Percentiles rank a stretch among this genome's conserved stretches.
These are phyloP conservation scores for Plecotus auritus DNA, from an alignment of 2,113 vertebrate species.

Conservation along the genomic window DNA sequence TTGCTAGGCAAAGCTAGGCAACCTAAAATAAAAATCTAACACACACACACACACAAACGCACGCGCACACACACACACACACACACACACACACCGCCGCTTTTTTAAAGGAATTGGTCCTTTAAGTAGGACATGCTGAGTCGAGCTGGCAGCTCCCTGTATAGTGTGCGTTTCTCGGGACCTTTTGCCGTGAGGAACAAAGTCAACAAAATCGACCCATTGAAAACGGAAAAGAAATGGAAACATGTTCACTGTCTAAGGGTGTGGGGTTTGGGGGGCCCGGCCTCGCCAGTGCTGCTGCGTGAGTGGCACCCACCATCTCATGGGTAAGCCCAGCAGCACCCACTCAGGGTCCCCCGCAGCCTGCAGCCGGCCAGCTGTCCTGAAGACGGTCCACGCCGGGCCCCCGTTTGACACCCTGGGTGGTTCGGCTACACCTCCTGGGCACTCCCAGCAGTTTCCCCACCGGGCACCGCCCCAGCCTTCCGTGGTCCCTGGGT, in stretches of 20 bases:
- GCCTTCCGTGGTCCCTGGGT: fast-evolving
- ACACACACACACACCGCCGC: too few relatives aligned
- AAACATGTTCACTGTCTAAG: background rate
- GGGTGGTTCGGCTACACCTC: background rate
- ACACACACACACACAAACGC: too few relatives aligned
- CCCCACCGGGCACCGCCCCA: fast-evolving
- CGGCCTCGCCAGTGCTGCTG: fast-evolving
- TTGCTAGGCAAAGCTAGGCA: background rate
- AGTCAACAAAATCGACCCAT: background rate
- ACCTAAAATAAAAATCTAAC: background rate
- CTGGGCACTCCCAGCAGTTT: fast-evolving
- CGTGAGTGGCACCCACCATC: background rate
- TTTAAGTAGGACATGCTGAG: background rate
- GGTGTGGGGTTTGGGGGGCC: background rate
- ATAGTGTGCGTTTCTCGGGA: background rate
- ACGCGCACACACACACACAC: too few relatives aligned
- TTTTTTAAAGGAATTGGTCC: background rate
- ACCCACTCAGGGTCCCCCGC: fast-evolving
- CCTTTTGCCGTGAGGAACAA: background rate
- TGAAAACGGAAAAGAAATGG: background rate
- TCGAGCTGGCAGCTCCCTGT: background rate
- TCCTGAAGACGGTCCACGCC: background rate
- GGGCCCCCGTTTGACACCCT: background rate
- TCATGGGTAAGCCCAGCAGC: background rate
- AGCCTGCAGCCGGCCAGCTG: background rate